These are phyloP conservation scores for Anser cygnoides DNA, from an alignment of 2,113 vertebrate species.

Conservation along the genomic window DNA sequence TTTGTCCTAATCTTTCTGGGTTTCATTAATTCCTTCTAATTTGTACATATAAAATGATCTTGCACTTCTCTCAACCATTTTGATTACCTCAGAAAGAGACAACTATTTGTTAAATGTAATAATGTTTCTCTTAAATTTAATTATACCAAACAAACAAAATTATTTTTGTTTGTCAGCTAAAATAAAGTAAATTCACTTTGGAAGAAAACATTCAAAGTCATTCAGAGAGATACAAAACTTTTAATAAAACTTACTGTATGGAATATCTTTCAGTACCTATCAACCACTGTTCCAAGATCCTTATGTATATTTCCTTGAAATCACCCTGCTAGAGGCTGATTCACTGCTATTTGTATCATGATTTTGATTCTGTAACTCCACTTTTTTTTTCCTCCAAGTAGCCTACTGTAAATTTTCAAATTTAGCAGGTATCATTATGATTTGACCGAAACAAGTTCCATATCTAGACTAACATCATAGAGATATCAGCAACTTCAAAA, in stretches of 20 bases:
- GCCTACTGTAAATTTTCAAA: neutral
- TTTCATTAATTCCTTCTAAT: neutral
- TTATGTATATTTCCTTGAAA: neutral
- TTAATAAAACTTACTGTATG: neutral
- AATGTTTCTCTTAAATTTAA: neutral
- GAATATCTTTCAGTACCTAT: neutral
- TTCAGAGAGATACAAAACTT: neutral
- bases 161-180: neutral
- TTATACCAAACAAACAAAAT: neutral
- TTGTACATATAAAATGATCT: neutral
- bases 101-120: neutral
- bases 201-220: neutral
- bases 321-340: neutral
- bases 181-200: neutral
- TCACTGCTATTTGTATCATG: neutral
- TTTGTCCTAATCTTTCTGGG: neutral
- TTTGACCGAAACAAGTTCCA: neutral
- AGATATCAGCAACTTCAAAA: neutral
- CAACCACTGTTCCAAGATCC: neutral
- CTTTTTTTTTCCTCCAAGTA: neutral
- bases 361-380: neutral
- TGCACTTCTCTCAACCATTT: neutral
- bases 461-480: neutral
- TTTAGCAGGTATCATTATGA: neutral
- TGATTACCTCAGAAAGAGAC: neutral